Base-by-base conservation (phyloP, 2,888 invertebrate genomes). In the Drosophila silvestris region DNA sequence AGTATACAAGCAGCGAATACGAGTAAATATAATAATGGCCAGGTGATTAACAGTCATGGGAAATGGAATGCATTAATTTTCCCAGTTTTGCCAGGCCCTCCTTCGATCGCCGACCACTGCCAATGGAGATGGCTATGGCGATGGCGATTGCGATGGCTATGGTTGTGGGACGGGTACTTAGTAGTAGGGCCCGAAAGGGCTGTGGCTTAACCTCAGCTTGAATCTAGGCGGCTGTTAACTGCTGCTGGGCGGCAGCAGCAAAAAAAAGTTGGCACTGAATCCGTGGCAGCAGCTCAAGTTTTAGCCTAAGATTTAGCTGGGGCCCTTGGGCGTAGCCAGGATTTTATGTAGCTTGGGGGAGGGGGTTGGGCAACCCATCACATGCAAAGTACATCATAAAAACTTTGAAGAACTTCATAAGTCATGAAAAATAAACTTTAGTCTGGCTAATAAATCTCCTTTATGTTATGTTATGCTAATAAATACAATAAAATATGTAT, bases 31-130 rank as follows among this genome's bases (percentile, higher is more conserved):
- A 87, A 87, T 87, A 87, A 87, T 88, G 83, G 80, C 76, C 72
- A 67, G 72, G 86, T 90, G 86, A 87, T 88, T 87, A 87, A 90
- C 77, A 88, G 82, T 83, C 86, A 88, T 87, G 90, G 86, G 89
- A 86, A 86, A 90, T 85, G 89, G 74, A 90, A 83, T 81, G 89
- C 72, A 79, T 74, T 77, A 79, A 72, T 88, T 88, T 87, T 90
- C 90, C 86, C 90, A 87, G 90, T 86, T 86, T 86, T 77, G 68
- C 60, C 64, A 41, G 53, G 37, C 59, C 64, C 66, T 61, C 72
- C 73, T 72, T 59, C 66, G 60, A 65, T 37, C 41, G 57, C 53
- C 39, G 35, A 26, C 50, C 64, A 64, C 28, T 58, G 60, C 37
- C 37, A 52, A 41, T 44, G 52, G 6, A 30, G n/a, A 30, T 52